These are phyloP conservation scores for Eospalax fontanierii DNA, from an alignment of 2,797 vertebrate genomes.

Conservation along the genomic window DNA sequence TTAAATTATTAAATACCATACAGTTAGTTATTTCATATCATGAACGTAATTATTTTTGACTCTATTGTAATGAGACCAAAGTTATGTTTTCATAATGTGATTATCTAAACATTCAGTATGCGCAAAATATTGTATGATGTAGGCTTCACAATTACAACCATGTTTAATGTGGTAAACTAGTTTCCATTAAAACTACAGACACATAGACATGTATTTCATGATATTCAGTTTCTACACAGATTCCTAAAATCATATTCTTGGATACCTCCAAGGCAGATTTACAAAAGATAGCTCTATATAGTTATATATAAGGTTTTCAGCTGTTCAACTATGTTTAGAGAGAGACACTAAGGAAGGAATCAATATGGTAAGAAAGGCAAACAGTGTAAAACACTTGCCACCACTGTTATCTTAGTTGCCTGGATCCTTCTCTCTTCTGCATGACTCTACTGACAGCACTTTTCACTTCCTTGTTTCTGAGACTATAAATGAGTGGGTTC, in stretches of 20 bases:
- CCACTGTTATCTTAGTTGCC: background rate
- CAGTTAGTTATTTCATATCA: background rate
- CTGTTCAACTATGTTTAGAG: background rate
- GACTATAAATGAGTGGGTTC: slow-evolving; percentile 74
- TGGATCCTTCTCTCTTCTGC: background rate
- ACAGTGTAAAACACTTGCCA: background rate
- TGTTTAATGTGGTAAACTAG: background rate
- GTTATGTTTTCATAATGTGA: background rate
- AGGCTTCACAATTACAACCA: background rate
- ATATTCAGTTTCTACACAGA: background rate
- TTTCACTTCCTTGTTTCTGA: slow-evolving; percentile 72
- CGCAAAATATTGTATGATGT: too few relatives aligned
- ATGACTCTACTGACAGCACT: background rate
- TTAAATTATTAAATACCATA: background rate
- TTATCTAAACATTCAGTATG: background rate
- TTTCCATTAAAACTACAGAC: background rate
- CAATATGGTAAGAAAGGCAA: background rate
- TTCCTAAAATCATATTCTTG: background rate
- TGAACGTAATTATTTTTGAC: background rate
- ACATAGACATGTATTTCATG: background rate
- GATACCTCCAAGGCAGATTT: background rate
- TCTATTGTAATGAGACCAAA: background rate
- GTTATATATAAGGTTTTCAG: too few relatives aligned
- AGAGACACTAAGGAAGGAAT: background rate
- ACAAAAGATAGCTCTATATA: background rate